Evolutionary conservation across 30 jellyfish, hydroid and myxozoan genomes (phyloP), one percentile per base, ranked within the genome.

Genomic region (Catostylus mosaicus): DNA sequence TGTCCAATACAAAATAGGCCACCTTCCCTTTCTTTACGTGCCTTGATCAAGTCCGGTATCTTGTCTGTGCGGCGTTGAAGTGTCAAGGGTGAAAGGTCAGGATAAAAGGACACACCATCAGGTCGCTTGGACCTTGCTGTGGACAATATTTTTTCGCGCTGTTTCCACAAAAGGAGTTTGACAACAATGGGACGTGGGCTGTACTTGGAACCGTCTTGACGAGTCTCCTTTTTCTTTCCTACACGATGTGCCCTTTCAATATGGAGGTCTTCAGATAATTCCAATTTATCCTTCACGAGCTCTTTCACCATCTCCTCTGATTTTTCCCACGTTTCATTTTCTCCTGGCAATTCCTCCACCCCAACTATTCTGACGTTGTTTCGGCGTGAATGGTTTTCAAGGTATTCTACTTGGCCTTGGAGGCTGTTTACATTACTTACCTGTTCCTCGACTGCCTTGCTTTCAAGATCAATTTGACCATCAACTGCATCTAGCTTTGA

Each of bases 261-360:
- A n/a, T n/a, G n/a, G n/a, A n/a, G n/a, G n/a, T n/a, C n/a, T 29
- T 60, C 73, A 22, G 26, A 60, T 23, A 60, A 60, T 20, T 18
- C 73, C 73, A 60, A 60, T 60, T 60, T 60, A 60, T 60, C 73
- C 27, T 60, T 60, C 73, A 60, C 73, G 73, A 60, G 73, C 73
- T 60, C 26, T 60, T 60, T 60, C 16, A 60, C 73, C 35, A 60
- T 60, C 23, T 60, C 73, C 23, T 60, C 0, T 12, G 73, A 60
- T 60, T 60, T 60, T 60, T 22, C 35, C 73, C 0, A 60, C 11
- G 73, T 60, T 60, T 60, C 73, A 60, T 60, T 29, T 60, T 60
- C 73, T 11, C 23, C 73, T 60, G 16, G 18, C 23, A 60, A 60
- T 60, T 22, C 73, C 16, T 0, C 27, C 73, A 60, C 73, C 23